Percentiles rank a stretch among this genome's conserved stretches.
phyloP scores from a whole-genome alignment of 1,140 invertebrate species.

The Forficula auricularia region DNA sequence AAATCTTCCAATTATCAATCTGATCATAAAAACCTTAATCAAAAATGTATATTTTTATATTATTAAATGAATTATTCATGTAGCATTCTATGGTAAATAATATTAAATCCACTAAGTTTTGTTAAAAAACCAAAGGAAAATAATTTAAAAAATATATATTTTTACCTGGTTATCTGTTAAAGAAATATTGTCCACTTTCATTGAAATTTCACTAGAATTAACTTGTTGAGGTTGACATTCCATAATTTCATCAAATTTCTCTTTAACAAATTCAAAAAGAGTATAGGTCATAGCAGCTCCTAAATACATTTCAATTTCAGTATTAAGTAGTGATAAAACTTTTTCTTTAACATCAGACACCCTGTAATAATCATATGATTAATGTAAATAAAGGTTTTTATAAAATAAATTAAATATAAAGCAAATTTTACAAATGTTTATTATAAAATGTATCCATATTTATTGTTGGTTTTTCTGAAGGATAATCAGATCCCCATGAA shows the following conservation, averaged over 20 bases:
- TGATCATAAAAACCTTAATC: no score
- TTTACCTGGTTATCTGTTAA: no score
- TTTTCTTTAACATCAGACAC: constrained; percentile 50
- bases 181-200: no score
- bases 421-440: constrained; percentile 66
- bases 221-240: constrained; percentile 41
- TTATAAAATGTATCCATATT: constrained; percentile 90
- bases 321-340: constrained; percentile 40
- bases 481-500: constrained; percentile 69
- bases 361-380: constrained; percentile 28
- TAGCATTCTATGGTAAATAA: no score
- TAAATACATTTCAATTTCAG: constrained; percentile 59
- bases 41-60: no score
- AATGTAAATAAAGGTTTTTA: not conserved
- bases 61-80: no score
- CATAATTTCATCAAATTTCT: constrained; percentile 54
- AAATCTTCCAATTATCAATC: no score
- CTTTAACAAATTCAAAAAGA: constrained; percentile 79
- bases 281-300: constrained; percentile 89
- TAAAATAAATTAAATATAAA: not conserved
- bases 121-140: no score
- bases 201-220: no score
- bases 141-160: no score
- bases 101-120: no score
- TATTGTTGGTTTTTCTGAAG: constrained; percentile 57